Conservation (phyloP, 2,113 vertebrate species). For the Eleginops maclovinus region DNA sequence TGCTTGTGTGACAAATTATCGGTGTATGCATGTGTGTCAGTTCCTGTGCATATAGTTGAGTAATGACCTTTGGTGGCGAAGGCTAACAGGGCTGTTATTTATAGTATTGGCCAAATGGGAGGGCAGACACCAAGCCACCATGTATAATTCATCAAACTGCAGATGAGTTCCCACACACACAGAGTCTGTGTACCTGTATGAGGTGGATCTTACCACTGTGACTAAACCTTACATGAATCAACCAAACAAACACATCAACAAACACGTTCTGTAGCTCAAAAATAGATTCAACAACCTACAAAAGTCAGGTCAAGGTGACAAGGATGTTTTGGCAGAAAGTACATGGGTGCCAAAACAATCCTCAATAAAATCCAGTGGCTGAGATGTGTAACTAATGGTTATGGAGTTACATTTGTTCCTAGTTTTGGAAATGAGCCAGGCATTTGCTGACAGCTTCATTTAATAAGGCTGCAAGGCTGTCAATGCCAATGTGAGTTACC, state of each 20-base stretch:
- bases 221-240: constrained; percentile 23
- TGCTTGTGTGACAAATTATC: constrained; percentile 6
- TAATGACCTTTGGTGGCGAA: constrained; percentile 62
- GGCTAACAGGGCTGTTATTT: constrained; percentile 61
- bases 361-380: neutral
- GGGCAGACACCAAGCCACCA: constrained; percentile 51
- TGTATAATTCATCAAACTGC: constrained; percentile 61
- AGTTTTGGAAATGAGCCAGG: constrained; percentile 31
- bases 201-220: constrained; percentile 41
- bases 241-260: constrained; percentile 3
- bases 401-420: constrained; percentile 45
- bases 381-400: constrained; percentile 32
- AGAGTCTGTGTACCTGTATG: constrained; percentile 28
- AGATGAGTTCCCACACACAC: constrained; percentile 10
- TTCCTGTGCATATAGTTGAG: constrained; percentile 35
- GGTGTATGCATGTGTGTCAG: constrained; percentile 17
- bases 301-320: constrained; percentile 13
- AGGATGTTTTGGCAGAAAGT: constrained; percentile 20
- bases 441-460: constrained; percentile 33
- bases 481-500: constrained; percentile 27
- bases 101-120: constrained; percentile 51
- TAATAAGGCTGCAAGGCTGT: constrained; percentile 44
- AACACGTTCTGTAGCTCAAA: constrained; percentile 39
- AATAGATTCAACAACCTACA: constrained; percentile 26
- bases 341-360: constrained; percentile 14